phyloP scores from a whole-genome alignment of 2,113 vertebrate genomes.

The Galbula dea region DNA sequence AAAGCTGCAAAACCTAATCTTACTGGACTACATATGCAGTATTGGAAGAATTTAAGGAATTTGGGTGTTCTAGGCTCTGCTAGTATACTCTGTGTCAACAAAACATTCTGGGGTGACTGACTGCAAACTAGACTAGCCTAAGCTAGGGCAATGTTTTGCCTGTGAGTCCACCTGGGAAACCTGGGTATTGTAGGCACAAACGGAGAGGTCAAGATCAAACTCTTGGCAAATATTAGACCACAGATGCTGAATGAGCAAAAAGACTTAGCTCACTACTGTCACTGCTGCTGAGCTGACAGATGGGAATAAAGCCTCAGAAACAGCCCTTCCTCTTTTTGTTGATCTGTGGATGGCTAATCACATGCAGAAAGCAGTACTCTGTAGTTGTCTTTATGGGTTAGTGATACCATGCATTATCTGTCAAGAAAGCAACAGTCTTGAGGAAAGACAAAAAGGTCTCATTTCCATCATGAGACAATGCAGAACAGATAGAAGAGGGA shows the following conservation, averaged over 20 bases:
- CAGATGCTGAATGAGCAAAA: neutral
- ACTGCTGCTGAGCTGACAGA: neutral
- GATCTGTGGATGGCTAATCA: neutral
- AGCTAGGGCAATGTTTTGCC: neutral
- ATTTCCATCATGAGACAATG: neutral
- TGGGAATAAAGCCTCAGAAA: neutral
- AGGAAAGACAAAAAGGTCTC: neutral
- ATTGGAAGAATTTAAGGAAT: neutral
- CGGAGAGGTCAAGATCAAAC: neutral
- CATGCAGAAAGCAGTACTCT: neutral
- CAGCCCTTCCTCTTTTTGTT: neutral
- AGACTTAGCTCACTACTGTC: neutral
- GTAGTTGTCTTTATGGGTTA: neutral
- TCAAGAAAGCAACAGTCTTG: neutral
- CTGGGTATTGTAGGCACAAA: neutral
- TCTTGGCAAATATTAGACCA: neutral
- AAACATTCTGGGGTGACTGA: neutral
- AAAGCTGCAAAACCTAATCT: neutral
- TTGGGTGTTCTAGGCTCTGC: neutral
- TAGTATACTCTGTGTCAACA: neutral
- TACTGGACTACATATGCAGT: neutral
- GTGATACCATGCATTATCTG: accelerated
- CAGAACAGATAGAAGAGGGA: neutral
- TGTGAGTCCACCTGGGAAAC: neutral
- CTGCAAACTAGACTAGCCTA: neutral